A percentile compares a stretch with the other conserved stretches of the same genome.
Evolutionary conservation across 2,888 invertebrate genomes (phyloP).

Genomic region (Uloborus plumipes): DNA sequence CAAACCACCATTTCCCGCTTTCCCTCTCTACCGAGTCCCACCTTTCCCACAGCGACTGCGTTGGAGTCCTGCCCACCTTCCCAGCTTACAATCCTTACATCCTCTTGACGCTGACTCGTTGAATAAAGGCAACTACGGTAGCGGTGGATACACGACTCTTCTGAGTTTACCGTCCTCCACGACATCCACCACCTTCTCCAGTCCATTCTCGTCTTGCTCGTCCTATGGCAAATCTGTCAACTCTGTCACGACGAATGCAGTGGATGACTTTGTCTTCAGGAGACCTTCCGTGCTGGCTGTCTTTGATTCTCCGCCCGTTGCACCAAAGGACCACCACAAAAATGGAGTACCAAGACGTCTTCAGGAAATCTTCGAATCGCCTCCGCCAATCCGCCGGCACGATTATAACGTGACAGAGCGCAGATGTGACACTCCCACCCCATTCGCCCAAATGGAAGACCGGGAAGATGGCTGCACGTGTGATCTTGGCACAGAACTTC

Average conservation of each 20-base stretch:
- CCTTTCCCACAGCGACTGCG: constrained; percentile 41
- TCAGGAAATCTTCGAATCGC: too few species aligned
- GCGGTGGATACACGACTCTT: constrained; percentile 26
- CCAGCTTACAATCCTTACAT: constrained; percentile 36
- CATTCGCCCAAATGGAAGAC: constrained; percentile 19
- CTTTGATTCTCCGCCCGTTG: constrained; percentile 21
- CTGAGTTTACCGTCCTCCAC: constrained; percentile 38
- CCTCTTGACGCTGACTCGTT: constrained; percentile 30
- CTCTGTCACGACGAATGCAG: constrained; percentile 44
- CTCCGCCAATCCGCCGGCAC: too few species aligned
- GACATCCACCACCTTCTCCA: constrained; percentile 21
- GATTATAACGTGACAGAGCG: neutral
- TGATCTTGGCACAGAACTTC: neutral
- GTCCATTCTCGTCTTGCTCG: constrained; percentile 34
- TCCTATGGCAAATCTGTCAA: constrained; percentile 31
- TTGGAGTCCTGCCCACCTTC: constrained; percentile 30
- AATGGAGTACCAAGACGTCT: neutral
- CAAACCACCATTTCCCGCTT: constrained; percentile 24
- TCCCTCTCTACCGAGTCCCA: constrained; percentile 5
- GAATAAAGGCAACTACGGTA: constrained; percentile 26
- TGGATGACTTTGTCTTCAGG: constrained; percentile 40
- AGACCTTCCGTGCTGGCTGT: constrained; percentile 37
- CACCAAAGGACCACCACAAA: neutral
- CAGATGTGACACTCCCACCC: constrained; percentile 41
- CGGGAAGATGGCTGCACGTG: neutral